phyloP scores from a whole-genome alignment of 2,797 vertebrate species.

The Tenualosa thibaudeaui region DNA sequence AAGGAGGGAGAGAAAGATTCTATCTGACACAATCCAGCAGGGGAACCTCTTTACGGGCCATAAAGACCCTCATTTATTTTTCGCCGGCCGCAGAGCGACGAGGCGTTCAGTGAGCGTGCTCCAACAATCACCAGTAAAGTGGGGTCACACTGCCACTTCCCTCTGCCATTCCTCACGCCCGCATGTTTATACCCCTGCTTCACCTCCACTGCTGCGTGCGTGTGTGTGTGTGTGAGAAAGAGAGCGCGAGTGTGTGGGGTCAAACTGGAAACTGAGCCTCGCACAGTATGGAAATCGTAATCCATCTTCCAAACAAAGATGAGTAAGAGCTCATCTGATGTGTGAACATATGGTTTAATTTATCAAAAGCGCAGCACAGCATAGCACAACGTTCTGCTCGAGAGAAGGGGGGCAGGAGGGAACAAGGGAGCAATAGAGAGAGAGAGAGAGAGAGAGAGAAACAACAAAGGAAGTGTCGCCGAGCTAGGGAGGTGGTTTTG shows the following conservation, averaged over 20 bases:
- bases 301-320: constrained; percentile 53
- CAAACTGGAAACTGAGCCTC: constrained; percentile 45
- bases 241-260: constrained; percentile 20
- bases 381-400: constrained; percentile 26
- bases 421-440: background rate
- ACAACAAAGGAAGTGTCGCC: background rate
- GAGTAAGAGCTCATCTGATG: constrained; percentile 53
- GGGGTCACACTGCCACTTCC: constrained; percentile 52
- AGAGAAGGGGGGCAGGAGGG: background rate
- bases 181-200: constrained; percentile 55
- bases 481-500: background rate
- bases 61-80: constrained; percentile 44
- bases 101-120: constrained; percentile 46
- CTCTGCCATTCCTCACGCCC: constrained; percentile 39
- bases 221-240: background rate
- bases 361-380: constrained; percentile 41
- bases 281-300: constrained; percentile 51
- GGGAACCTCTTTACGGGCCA: constrained; percentile 28
- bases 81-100: constrained; percentile 29
- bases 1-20: constrained; percentile 24
- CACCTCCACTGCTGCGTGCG: constrained; percentile 34
- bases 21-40: constrained; percentile 40
- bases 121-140: constrained; percentile 56
- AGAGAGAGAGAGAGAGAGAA: background rate
- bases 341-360: constrained; percentile 51